Percentiles rank a stretch among this genome's conserved stretches.
phyloP scores from a whole-genome alignment of 2,113 vertebrate genomes.

The Tamias sibiricus region DNA sequence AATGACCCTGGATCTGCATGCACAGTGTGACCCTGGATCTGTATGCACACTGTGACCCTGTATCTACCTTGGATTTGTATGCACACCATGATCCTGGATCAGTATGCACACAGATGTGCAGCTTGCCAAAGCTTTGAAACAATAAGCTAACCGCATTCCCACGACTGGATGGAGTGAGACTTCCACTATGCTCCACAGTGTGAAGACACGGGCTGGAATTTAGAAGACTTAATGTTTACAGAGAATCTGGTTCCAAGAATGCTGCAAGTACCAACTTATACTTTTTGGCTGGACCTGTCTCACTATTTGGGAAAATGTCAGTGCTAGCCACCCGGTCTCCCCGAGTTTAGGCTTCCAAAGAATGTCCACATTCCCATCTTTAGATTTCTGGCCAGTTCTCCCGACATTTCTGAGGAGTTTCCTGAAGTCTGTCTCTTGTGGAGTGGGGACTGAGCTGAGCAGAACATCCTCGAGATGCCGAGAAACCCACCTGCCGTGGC shows the following conservation, averaged over 20 bases:
- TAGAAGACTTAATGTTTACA: neutral
- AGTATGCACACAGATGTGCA: rapidly evolving
- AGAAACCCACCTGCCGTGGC: neutral
- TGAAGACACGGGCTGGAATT: neutral
- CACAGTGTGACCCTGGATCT: too few species aligned
- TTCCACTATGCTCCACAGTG: too few species aligned
- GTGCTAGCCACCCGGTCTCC: rapidly evolving
- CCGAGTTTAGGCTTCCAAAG: too few species aligned
- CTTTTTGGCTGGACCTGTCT: neutral
- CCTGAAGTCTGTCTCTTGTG: neutral
- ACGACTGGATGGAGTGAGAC: too few species aligned
- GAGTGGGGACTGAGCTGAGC: too few species aligned
- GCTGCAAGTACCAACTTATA: too few species aligned
- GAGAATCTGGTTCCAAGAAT: too few species aligned
- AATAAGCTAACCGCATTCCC: rapidly evolving
- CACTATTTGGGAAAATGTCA: neutral
- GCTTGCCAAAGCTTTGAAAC: neutral
- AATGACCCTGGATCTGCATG: too few species aligned
- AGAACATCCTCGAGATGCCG: neutral
- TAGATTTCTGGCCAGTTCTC: neutral
- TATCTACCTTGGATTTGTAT: too few species aligned
- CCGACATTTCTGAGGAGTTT: rapidly evolving
- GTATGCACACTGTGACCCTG: too few species aligned
- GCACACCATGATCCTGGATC: neutral
- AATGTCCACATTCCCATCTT: too few species aligned